Conservation (phyloP, 2,113 vertebrate species). For the Daboia siamensis region DNA sequence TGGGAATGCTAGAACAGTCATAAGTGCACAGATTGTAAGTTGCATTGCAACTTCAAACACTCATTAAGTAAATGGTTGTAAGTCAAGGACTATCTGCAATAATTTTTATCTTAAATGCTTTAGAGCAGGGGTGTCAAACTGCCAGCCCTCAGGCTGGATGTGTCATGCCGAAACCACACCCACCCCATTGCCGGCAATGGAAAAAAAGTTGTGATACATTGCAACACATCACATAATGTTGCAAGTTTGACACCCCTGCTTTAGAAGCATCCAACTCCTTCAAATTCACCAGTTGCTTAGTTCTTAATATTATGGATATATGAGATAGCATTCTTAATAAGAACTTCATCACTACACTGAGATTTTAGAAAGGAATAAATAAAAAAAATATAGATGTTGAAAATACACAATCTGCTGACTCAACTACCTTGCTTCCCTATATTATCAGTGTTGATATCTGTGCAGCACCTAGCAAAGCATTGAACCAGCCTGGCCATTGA, state of each 20-base stretch:
- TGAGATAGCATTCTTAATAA: neutral
- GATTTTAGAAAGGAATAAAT: neutral
- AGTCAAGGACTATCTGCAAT: neutral
- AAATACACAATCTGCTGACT: neutral
- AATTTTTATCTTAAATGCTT: too few species aligned
- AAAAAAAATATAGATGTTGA: neutral
- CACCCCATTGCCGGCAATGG: too few species aligned
- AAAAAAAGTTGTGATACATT: too few species aligned
- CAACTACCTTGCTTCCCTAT: neutral
- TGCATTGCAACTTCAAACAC: neutral
- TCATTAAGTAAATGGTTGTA: neutral
- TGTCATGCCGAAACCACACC: too few species aligned
- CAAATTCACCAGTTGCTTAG: neutral
- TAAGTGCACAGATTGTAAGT: neutral
- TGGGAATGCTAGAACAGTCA: neutral
- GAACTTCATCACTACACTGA: neutral
- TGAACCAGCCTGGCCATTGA: neutral
- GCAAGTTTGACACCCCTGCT: neutral
- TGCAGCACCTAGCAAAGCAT: accelerated
- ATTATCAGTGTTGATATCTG: too few species aligned
- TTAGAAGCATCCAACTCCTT: neutral
- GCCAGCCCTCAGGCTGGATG: too few species aligned
- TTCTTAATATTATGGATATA: neutral
- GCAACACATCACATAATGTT: too few species aligned
- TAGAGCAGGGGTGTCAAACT: too few species aligned